Conservation (phyloP, 2,113 vertebrate genomes). For the Baryphthengus martii region DNA sequence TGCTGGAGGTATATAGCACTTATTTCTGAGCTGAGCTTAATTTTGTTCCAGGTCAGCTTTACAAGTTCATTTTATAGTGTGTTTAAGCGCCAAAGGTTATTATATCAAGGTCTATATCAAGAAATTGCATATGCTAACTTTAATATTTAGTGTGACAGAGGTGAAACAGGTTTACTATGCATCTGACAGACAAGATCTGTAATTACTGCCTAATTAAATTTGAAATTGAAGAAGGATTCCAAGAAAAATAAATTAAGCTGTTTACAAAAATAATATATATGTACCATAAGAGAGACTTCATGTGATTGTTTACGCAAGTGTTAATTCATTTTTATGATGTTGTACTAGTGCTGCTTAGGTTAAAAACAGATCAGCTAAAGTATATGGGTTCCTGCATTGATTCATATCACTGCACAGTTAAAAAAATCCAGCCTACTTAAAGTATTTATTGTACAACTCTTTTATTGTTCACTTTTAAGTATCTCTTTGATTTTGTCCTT, state of each 20-base stretch:
- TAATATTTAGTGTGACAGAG: background rate
- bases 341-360: background rate
- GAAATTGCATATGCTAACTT: background rate
- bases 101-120: background rate
- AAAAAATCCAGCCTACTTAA: background rate
- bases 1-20: background rate
- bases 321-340: background rate
- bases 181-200: background rate
- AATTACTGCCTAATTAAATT: constrained; percentile 2
- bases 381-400: background rate
- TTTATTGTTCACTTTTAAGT: background rate
- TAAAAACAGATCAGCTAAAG: background rate
- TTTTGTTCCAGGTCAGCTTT: background rate
- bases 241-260: constrained; percentile 34
- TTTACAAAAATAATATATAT: background rate
- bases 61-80: background rate
- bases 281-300: background rate
- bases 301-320: background rate
- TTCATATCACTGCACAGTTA: background rate
- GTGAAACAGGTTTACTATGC: background rate
- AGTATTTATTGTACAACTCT: background rate
- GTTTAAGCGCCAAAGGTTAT: background rate
- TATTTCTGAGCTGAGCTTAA: background rate
- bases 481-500: background rate
- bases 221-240: background rate